Evolutionary conservation across 2,888 invertebrate species (phyloP).

Genomic region (Imbricaverruca yamaguchii): DNA sequence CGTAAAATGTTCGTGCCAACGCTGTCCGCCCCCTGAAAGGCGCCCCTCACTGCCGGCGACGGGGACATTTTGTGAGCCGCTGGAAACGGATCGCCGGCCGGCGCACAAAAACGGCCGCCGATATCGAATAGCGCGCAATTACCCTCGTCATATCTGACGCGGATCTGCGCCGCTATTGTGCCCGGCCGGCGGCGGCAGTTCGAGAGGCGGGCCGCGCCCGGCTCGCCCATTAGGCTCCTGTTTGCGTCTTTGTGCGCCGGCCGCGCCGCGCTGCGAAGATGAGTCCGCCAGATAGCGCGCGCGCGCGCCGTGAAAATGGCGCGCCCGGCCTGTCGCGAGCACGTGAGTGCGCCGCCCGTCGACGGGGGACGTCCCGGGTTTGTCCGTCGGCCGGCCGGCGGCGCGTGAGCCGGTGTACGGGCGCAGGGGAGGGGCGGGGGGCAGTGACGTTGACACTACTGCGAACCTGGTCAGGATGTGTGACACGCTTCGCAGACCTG

Average conservation of each 20-base stretch:
- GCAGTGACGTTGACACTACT: background rate
- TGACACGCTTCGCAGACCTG: no score
- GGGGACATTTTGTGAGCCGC: background rate
- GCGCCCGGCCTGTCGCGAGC: background rate
- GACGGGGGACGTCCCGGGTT: background rate
- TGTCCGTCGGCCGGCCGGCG: background rate
- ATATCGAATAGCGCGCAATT: slow-evolving; percentile 11
- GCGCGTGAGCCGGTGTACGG: background rate
- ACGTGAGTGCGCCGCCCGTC: no score
- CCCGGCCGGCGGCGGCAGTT: background rate
- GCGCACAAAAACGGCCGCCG: slow-evolving; percentile 1
- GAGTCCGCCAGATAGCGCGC: background rate
- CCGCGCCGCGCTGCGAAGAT: background rate
- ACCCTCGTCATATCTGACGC: slow-evolving; percentile 4
- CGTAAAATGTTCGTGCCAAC: background rate
- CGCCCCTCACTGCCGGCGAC: background rate
- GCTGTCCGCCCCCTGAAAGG: background rate
- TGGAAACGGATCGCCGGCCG: background rate
- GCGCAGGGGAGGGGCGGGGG: background rate
- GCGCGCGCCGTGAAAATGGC: background rate
- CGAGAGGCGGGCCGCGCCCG: background rate
- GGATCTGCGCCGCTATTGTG: background rate
- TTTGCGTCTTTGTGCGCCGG: background rate
- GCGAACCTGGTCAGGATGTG: no score
- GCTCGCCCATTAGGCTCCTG: background rate